Evolutionary conservation across 2,113 vertebrate species (phyloP).

Genomic region (Sylvilagus bachmani): DNA sequence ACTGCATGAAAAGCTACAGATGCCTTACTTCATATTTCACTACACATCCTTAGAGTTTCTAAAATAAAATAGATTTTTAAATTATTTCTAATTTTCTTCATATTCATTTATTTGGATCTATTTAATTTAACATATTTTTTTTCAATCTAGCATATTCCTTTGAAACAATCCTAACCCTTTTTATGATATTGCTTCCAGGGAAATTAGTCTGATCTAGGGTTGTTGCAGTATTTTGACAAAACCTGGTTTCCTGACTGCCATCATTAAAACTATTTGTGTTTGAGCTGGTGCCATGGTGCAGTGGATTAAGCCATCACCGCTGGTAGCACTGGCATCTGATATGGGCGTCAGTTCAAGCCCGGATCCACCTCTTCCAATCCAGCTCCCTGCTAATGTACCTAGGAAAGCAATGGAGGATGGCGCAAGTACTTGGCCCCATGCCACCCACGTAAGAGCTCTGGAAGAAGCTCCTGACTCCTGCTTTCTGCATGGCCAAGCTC

Average conservation of each 20-base stretch:
- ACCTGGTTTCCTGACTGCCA: constrained; percentile 56
- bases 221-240: constrained; percentile 54
- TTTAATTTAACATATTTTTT: constrained; percentile 40
- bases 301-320: too few species aligned
- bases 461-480: too few species aligned
- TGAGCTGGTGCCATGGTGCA: too few species aligned
- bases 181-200: constrained; percentile 67
- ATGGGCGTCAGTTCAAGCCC: too few species aligned
- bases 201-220: constrained; percentile 57
- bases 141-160: constrained; percentile 41
- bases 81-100: constrained; percentile 33
- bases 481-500: too few species aligned
- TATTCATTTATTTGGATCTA: background rate
- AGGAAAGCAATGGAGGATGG: too few species aligned
- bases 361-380: too few species aligned
- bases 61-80: background rate
- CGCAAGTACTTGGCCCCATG: too few species aligned
- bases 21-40: constrained; percentile 54
- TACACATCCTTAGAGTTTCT: constrained; percentile 22
- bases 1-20: background rate
- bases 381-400: too few species aligned
- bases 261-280: constrained; percentile 51
- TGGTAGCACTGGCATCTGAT: too few species aligned
- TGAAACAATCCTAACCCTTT: constrained; percentile 8
- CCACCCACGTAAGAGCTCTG: too few species aligned